These are phyloP conservation scores for Drosophila formosana DNA, from an alignment of 2,888 invertebrate species.

Conservation along the genomic window DNA sequence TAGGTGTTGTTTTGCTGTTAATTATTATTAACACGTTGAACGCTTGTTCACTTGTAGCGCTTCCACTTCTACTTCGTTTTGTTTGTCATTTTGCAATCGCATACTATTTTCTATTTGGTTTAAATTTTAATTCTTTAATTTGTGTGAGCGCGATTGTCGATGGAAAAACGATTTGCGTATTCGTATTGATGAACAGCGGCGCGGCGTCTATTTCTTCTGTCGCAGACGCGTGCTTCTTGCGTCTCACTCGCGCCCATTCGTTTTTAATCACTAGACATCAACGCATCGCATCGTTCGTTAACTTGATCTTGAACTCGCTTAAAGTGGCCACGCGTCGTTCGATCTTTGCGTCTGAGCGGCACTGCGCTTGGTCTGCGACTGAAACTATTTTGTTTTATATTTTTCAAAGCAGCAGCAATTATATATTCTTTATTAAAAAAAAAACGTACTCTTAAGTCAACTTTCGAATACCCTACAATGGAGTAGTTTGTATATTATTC, in stretches of 20 bases:
- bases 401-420: constrained; percentile 66
- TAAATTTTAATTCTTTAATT: constrained; percentile 44
- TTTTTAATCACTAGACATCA: constrained; percentile 45
- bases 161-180: constrained; percentile 22
- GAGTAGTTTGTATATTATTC: not conserved
- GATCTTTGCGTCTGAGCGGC: constrained; percentile 40
- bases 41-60: constrained; percentile 48
- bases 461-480: constrained; percentile 35
- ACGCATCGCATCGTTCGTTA: constrained; percentile 63
- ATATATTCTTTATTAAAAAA: constrained; percentile 70
- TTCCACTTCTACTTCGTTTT: constrained; percentile 33
- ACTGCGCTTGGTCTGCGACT: constrained; percentile 62
- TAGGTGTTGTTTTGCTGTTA: constrained; percentile 38
- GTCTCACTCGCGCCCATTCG: constrained; percentile 51
- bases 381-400: constrained; percentile 54
- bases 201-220: constrained; percentile 36
- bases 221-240: constrained; percentile 1
- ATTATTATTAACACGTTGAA: constrained; percentile 24
- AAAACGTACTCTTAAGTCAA: constrained; percentile 4
- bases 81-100: constrained; percentile 31
- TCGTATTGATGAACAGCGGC: constrained; percentile 5
- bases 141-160: constrained; percentile 12
- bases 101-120: constrained; percentile 58
- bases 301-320: constrained; percentile 67
- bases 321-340: constrained; percentile 22